A percentile compares a stretch with the other conserved stretches of the same genome.
Evolutionary conservation across 2,113 vertebrate genomes (phyloP).

Genomic region (Pedionomus torquatus): DNA sequence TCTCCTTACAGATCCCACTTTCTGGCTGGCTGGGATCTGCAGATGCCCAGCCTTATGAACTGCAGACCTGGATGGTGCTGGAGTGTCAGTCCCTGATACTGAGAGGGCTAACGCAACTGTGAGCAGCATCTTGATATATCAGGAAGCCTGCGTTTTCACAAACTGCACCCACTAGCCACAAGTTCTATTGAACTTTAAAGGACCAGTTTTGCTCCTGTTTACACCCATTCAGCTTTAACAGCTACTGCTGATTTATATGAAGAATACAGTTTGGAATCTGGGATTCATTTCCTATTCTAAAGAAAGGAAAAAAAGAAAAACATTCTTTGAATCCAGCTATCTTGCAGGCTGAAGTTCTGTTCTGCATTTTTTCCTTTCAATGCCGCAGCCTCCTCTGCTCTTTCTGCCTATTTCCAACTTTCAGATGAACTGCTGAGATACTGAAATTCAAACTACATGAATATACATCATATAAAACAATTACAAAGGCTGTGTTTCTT

Average conservation of each 20-base stretch:
- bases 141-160: background rate
- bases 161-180: background rate
- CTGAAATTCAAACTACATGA: slow-evolving; percentile 22
- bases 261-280: background rate
- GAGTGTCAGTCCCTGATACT: background rate
- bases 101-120: background rate
- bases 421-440: slow-evolving; percentile 11
- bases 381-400: background rate
- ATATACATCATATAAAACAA: background rate
- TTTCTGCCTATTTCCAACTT: background rate
- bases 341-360: background rate
- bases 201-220: background rate
- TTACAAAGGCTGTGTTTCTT: background rate
- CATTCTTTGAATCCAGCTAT: background rate
- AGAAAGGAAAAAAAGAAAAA: background rate
- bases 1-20: slow-evolving; percentile 24
- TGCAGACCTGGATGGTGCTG: background rate
- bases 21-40: background rate
- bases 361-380: background rate
- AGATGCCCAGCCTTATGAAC: background rate
- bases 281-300: background rate
- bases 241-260: background rate
- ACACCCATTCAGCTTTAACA: background rate
- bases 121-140: background rate
- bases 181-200: background rate